Evolutionary conservation across 2,113 vertebrate species (phyloP).

Genomic region (Rafetus swinhoei): DNA sequence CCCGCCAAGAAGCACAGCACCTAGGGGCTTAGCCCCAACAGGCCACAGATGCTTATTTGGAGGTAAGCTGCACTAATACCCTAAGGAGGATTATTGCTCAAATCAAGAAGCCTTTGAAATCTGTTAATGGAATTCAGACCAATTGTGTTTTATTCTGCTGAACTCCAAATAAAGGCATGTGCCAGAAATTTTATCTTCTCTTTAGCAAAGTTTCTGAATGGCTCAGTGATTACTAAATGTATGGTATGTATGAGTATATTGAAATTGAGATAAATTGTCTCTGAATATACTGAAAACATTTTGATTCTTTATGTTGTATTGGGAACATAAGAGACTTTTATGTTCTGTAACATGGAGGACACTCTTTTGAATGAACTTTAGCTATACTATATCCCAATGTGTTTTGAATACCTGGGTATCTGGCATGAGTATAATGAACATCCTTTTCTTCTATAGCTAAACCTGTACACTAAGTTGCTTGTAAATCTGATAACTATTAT

Average conservation of each 20-base stretch:
- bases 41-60: background rate
- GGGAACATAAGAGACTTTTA: background rate
- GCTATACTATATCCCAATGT: background rate
- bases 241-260: background rate
- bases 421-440: background rate
- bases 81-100: conserved; percentile 12
- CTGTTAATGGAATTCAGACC: background rate
- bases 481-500: background rate
- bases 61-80: background rate
- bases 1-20: no score
- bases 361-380: background rate
- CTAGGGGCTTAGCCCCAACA: no score
- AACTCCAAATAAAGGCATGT: background rate
- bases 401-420: background rate
- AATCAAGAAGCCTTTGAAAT: conserved; percentile 8
- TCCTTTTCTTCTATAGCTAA: background rate
- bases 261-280: background rate
- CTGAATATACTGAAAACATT: background rate
- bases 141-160: background rate
- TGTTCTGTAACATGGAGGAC: background rate
- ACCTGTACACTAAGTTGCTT: background rate
- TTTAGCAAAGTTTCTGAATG: background rate
- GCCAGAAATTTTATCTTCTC: background rate
- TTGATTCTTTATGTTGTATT: background rate
- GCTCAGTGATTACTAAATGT: background rate